These are phyloP conservation scores for Belgica antarctica DNA, from an alignment of 2,888 invertebrate species.

Conservation along the genomic window DNA sequence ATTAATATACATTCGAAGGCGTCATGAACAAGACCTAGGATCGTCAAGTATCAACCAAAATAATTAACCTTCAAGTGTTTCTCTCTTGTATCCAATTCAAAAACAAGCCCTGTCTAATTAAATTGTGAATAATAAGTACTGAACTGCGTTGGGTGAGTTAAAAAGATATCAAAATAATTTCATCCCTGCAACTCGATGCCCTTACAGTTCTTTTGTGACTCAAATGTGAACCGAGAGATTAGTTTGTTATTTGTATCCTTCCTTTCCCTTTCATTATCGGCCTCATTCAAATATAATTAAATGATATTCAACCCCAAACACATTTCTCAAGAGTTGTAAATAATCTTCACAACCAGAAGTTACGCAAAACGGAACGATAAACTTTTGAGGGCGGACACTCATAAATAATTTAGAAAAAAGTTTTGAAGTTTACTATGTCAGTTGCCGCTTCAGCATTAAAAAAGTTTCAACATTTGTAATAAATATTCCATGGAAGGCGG, in stretches of 20 bases:
- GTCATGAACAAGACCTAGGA: no score
- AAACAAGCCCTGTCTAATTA: not conserved
- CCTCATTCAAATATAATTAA: constrained; percentile 35
- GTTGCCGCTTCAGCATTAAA: constrained; percentile 30
- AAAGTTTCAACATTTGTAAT: not conserved
- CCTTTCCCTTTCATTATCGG: constrained; percentile 6
- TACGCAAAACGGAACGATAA: not conserved
- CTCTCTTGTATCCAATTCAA: not conserved
- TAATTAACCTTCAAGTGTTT: constrained; percentile 22
- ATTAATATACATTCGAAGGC: not conserved
- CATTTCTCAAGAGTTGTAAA: constrained; percentile 4
- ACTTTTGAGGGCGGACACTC: not conserved
- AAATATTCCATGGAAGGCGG: not conserved
- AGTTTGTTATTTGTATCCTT: constrained; percentile 40
- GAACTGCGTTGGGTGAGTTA: not conserved
- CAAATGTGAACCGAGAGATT: constrained; percentile 20
- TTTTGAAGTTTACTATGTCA: constrained; percentile 34
- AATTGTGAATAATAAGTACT: no score
- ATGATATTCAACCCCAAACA: constrained; percentile 38
- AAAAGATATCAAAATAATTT: not conserved
- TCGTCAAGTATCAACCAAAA: not conserved
- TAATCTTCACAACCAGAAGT: constrained; percentile 13
- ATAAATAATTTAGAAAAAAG: constrained; percentile 11
- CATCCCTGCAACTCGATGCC: not conserved
- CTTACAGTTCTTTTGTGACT: not conserved